A percentile compares a stretch with the other conserved stretches of the same genome.
phyloP scores from a whole-genome alignment of 2,113 vertebrate genomes.

The Calyptomena viridis region DNA sequence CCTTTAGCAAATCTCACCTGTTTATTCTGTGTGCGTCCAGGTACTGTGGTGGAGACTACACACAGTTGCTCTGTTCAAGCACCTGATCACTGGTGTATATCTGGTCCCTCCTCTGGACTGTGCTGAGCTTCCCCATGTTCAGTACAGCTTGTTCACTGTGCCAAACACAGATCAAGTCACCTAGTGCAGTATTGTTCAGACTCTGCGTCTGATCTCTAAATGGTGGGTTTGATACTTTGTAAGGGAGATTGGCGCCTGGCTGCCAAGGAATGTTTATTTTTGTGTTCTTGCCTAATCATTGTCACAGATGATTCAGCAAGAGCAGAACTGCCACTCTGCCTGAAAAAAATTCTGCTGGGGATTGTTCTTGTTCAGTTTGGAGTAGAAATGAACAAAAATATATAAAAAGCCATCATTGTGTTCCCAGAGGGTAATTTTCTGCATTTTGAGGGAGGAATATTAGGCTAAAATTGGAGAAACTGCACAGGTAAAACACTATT shows the following conservation, averaged over 20 bases:
- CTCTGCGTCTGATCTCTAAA: background rate
- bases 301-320: conserved; percentile 63
- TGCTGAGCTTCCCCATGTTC: background rate
- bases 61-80: background rate
- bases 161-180: background rate
- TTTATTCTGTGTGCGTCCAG: background rate
- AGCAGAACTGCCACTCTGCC: conserved; percentile 6
- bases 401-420: background rate
- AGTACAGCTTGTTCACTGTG: background rate
- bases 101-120: background rate
- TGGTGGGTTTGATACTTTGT: background rate
- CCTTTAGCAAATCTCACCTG: background rate
- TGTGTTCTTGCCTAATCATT: conserved; percentile 56
- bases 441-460: background rate
- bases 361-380: background rate
- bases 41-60: background rate
- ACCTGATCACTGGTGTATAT: background rate
- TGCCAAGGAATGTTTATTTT: conserved; percentile 57
- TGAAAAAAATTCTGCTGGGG: conserved; percentile 10
- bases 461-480: conserved; percentile 13
- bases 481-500: conserved; percentile 32
- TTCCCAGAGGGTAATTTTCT: background rate
- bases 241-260: background rate
- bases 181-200: background rate
- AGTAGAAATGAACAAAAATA: background rate